Conservation (phyloP, 2,113 vertebrate species). For the Microtus richardsoni region DNA sequence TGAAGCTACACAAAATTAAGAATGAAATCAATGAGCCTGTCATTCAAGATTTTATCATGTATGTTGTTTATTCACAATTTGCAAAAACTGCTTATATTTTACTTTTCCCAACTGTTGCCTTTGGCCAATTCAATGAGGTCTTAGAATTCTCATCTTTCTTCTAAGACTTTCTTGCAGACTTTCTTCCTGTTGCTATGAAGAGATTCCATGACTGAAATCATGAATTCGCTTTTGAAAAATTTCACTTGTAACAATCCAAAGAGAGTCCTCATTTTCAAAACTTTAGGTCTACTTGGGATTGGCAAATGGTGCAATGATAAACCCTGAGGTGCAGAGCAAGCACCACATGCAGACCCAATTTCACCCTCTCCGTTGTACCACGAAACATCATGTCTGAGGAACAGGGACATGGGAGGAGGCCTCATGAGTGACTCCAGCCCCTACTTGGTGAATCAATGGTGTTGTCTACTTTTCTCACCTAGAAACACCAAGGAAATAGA, state of each 20-base stretch:
- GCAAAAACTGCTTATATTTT: background rate
- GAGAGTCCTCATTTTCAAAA: background rate
- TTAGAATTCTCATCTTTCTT: constrained; percentile 5
- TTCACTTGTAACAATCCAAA: background rate
- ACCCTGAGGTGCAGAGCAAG: background rate
- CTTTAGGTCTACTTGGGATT: background rate
- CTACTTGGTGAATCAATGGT: background rate
- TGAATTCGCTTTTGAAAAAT: background rate
- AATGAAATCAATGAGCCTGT: background rate
- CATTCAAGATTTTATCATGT: too few species aligned
- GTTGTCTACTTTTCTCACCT: background rate
- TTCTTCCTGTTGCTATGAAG: background rate
- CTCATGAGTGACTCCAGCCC: too few species aligned
- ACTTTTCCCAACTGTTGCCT: constrained; percentile 1
- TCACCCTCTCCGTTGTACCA: accelerated
- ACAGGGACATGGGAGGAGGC: accelerated
- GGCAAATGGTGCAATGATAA: background rate
- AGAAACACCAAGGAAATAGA: background rate
- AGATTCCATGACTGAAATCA: background rate
- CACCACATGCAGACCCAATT: accelerated
- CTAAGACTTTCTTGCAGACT: background rate
- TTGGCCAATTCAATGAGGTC: background rate
- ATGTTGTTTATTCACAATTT: background rate
- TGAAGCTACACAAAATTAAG: background rate
- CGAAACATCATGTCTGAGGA: accelerated